Percentiles rank a stretch among this genome's conserved stretches.
Conservation (phyloP, 2,888 invertebrate species). For the Ellobium chinense region DNA sequence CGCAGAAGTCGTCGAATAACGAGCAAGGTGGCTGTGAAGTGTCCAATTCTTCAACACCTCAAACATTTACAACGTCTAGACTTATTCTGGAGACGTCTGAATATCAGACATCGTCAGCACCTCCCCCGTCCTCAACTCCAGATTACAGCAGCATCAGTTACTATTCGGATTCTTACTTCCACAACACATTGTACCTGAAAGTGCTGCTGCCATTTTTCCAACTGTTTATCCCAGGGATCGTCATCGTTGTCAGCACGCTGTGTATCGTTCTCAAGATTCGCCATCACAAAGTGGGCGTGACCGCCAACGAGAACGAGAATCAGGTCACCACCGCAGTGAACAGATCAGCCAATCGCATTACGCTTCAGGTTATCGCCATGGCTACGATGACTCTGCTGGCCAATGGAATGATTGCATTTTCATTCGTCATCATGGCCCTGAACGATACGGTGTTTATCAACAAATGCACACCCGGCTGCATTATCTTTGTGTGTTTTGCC, state of each 20-base stretch:
- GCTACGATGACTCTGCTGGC: background rate
- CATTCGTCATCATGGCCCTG: background rate
- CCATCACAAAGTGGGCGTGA: background rate
- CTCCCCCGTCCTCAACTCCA: background rate
- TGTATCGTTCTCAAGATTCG: background rate
- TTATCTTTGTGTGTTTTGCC: background rate
- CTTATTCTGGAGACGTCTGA: background rate
- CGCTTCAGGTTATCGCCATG: background rate
- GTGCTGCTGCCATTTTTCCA: background rate
- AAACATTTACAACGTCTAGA: background rate
- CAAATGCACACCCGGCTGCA: background rate
- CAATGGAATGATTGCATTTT: background rate
- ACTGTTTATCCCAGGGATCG: background rate
- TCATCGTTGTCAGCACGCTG: background rate
- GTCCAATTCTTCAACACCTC: background rate
- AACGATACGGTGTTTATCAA: background rate
- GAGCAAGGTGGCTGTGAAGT: background rate
- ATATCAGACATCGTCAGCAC: too few species aligned
- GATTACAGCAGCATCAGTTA: background rate
- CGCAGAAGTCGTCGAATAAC: too few species aligned
- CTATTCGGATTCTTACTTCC: background rate
- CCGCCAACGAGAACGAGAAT: background rate
- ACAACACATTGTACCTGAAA: background rate
- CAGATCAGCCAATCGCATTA: constrained; percentile 1
- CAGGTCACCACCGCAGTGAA: background rate